Percentiles rank a stretch among this genome's conserved stretches.
Evolutionary conservation across 2,888 invertebrate species (phyloP).

Genomic region (Eristalis intricaria): DNA sequence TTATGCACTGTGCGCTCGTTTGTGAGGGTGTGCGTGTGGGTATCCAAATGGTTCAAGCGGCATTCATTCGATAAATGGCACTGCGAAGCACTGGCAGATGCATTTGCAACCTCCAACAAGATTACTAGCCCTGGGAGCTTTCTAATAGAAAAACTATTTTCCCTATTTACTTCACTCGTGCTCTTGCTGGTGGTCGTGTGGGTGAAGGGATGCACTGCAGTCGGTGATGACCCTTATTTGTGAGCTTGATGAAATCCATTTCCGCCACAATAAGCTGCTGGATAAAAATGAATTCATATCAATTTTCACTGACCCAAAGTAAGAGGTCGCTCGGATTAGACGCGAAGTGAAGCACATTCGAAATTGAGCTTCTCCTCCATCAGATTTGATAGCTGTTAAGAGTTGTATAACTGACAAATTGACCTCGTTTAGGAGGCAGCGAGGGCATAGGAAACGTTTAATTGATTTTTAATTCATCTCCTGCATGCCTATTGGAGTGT

Average conservation of each 20-base stretch:
- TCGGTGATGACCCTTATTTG: conserved; percentile 52
- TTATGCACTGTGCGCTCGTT: background rate
- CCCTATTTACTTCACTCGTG: conserved; percentile 35
- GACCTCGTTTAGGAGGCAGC: conserved; percentile 51
- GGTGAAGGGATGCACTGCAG: background rate
- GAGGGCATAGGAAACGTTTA: conserved; percentile 45
- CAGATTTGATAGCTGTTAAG: conserved; percentile 50
- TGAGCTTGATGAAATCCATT: conserved; percentile 64
- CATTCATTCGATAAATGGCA: conserved; percentile 45
- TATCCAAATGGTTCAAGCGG: conserved; percentile 40
- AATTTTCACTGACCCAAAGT: conserved; percentile 40
- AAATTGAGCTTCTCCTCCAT: conserved; percentile 8
- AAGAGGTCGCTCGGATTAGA: background rate
- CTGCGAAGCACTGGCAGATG: conserved; percentile 43
- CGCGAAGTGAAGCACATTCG: background rate
- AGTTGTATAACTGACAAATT: conserved; percentile 42
- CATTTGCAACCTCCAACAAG: conserved; percentile 41
- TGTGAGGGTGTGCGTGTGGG: background rate
- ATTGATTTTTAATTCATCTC: conserved; percentile 66
- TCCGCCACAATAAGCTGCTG: conserved; percentile 61
- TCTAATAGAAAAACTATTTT: conserved; percentile 49
- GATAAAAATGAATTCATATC: conserved; percentile 62
- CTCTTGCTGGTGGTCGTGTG: background rate
- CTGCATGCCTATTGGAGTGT: conserved; percentile 46
- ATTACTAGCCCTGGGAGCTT: conserved; percentile 64